Evolutionary conservation across 2,888 invertebrate species (phyloP), one percentile per base, ranked within the genome.

Genomic region (Tipula unca): DNA sequence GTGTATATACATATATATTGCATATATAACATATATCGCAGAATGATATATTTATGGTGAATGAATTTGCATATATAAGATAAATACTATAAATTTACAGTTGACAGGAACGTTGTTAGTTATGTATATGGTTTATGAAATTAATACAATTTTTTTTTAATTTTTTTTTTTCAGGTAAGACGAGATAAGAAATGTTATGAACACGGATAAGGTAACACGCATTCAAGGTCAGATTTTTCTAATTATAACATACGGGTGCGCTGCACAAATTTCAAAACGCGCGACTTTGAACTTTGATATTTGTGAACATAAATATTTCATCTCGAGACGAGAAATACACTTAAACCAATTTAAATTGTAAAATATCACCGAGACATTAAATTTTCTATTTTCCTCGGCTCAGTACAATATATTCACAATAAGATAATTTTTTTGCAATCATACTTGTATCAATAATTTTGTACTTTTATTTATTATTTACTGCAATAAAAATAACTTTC

Each of bases 51-150:
- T 69, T 69, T 69, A 69, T 69, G 69, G 69, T 69, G 25, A 25
- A 69, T 69, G 69, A 69, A 69, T 69, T 69, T 69, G 69, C 69
- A 69, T 69, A 69, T 69, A 10, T 10, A 69, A 25, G 69, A 69
- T 69, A 69, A 69, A 69, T 69, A 69, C 69, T 10, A 69, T 69
- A 69, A 69, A 69, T 69, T 69, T 69, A 10, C 69, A 69, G 69
- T 69, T 69, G 69, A 69, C 69, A 69, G 69, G 69, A 25, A 69
- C 25, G 69, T 69, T 69, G 69, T 69, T 69, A 69, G 69, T 69
- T 69, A 69, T n/a, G n/a, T n/a, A n/a, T n/a, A n/a, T 69, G 69
- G 69, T 69, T 69, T 69, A 69, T 69, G 69, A 69, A 69, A 69
- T 69, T 69, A 69, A 69, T 69, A 69, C 69, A 69, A 69, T 69